These are phyloP conservation scores for Epinotia ramella DNA, from an alignment of 2,888 invertebrate genomes.

Conservation along the genomic window DNA sequence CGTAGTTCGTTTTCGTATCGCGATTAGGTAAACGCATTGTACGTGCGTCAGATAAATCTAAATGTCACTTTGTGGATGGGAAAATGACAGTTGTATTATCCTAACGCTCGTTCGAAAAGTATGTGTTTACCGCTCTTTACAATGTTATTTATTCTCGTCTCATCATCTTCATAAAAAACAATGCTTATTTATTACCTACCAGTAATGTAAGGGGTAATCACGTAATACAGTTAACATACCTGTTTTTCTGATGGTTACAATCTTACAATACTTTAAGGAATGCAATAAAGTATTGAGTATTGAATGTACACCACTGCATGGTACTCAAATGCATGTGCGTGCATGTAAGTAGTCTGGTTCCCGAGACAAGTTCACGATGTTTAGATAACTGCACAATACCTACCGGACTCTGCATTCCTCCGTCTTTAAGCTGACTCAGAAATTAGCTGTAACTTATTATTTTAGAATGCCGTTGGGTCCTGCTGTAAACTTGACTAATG, in stretches of 20 bases:
- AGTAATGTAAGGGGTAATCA: not conserved
- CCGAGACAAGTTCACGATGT: conserved; percentile 57
- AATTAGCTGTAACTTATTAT: conserved; percentile 74
- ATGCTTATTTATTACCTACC: not conserved
- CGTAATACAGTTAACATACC: too few relatives aligned
- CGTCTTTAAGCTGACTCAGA: conserved; percentile 59
- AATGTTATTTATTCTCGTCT: too few relatives aligned
- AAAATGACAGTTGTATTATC: too few relatives aligned
- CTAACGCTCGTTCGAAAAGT: not conserved
- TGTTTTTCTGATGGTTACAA: too few relatives aligned
- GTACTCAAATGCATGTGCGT: conserved; percentile 1
- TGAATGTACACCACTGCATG: not conserved
- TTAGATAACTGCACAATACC: conserved; percentile 71
- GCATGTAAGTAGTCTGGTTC: conserved; percentile 20
- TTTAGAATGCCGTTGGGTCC: conserved; percentile 21
- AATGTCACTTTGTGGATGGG: too few relatives aligned
- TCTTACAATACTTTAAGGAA: too few relatives aligned
- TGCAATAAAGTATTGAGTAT: too few relatives aligned
- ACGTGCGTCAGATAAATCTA: too few relatives aligned
- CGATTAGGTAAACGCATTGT: too few relatives aligned
- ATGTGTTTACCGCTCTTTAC: not conserved
- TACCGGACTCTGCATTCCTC: conserved; percentile 65
- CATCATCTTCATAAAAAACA: not conserved
- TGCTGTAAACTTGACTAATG: conserved; percentile 19
- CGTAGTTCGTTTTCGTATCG: too few relatives aligned